Percentiles rank a stretch among this genome's conserved stretches.
These are phyloP conservation scores for Plumapathes pennacea DNA, from an alignment of 92 coral and sea anemone genomes.

Conservation along the genomic window DNA sequence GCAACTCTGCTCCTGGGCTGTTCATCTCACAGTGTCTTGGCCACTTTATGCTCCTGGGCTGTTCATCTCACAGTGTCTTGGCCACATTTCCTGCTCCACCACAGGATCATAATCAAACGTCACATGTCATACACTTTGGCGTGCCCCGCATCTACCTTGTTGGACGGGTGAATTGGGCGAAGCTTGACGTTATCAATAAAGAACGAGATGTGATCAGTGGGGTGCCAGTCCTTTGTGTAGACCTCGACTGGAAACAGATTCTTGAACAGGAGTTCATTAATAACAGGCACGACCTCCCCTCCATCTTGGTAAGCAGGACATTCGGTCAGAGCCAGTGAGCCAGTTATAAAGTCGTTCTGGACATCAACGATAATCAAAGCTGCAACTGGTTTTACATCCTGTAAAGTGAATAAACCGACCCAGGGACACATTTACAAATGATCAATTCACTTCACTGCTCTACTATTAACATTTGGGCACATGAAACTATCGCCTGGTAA, in stretches of 20 bases:
- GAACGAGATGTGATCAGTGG: constrained; percentile 85
- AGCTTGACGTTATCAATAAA: constrained; percentile 71
- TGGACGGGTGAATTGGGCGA: constrained; percentile 66
- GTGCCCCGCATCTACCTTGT: constrained; percentile 40
- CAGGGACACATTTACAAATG: too few relatives aligned
- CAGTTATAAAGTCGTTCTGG: constrained; percentile 91
- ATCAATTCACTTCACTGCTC: too few relatives aligned
- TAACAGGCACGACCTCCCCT: constrained; percentile 65
- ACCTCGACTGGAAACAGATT: constrained; percentile 54
- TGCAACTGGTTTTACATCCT: constrained; percentile 26
- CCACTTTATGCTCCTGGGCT: constrained; percentile 99
- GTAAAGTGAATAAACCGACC: background rate
- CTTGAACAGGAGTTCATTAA: constrained; percentile 55
- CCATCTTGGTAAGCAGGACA: constrained; percentile 90
- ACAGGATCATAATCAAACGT: constrained; percentile 53
- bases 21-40: constrained; percentile 86
- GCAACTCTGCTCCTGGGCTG: constrained; percentile 91
- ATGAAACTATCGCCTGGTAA: too few relatives aligned
- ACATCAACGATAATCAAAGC: constrained; percentile 74
- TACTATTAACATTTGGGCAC: too few relatives aligned
- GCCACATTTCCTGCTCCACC: constrained; percentile 79
- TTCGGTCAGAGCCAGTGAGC: constrained; percentile 70
- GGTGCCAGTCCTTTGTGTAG: constrained; percentile 93
- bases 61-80: constrained; percentile 79
- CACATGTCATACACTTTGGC: constrained; percentile 76